Conservation (phyloP, 2,888 invertebrate genomes). For the Agrochola litura region DNA sequence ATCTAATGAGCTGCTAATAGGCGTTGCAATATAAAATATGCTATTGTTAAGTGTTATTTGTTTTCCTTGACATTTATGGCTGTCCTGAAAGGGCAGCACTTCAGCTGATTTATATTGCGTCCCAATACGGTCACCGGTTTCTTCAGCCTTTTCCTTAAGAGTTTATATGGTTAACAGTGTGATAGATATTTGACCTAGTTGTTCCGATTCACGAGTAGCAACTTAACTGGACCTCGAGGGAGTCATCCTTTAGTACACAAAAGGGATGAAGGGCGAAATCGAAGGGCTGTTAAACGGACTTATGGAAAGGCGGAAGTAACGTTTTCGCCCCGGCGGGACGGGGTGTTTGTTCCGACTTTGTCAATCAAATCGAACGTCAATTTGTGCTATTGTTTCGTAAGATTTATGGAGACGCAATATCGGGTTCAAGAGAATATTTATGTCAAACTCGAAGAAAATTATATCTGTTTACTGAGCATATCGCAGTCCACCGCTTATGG, state of each 20-base stretch:
- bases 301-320: slow-evolving; percentile 16
- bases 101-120: slow-evolving; percentile 16
- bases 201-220: slow-evolving; percentile 1
- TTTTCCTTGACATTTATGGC: slow-evolving; percentile 1
- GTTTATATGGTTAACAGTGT: neutral
- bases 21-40: neutral
- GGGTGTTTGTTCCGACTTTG: slow-evolving; percentile 37
- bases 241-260: neutral
- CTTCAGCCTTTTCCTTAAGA: neutral
- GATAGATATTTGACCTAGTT: slow-evolving; percentile 42
- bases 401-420: slow-evolving; percentile 6
- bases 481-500: neutral
- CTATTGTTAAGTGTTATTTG: neutral
- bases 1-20: slow-evolving; percentile 24
- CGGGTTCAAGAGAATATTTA: neutral
- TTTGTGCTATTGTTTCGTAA: slow-evolving; percentile 5
- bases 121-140: neutral
- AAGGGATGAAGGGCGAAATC: slow-evolving; percentile 1
- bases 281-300: slow-evolving; percentile 15
- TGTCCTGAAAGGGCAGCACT: neutral
- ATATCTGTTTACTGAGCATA: slow-evolving; percentile 11
- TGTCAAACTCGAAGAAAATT: neutral
- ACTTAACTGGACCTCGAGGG: slow-evolving; percentile 14
- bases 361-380: slow-evolving; percentile 28
- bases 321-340: slow-evolving; percentile 8